A percentile compares a stretch with the other conserved stretches of the same genome.
These are phyloP conservation scores for Xenotilapia flavipinnis DNA, from an alignment of 2,113 vertebrate genomes.

Conservation along the genomic window DNA sequence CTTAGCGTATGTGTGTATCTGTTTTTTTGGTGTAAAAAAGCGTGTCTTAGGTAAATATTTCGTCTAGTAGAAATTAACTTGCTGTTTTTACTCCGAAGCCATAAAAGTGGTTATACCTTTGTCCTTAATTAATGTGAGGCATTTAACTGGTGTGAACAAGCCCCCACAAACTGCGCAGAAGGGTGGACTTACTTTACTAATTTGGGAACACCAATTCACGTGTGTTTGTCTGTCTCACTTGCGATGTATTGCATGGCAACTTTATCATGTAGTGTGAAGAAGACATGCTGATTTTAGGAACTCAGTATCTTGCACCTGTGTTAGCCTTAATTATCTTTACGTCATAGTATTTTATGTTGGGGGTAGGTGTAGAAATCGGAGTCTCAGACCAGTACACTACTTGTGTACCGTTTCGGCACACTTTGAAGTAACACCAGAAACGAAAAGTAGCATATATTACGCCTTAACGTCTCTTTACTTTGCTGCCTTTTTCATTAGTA, in stretches of 20 bases:
- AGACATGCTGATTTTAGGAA: neutral
- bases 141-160: neutral
- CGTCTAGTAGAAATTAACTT: neutral
- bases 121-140: neutral
- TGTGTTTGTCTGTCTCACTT: neutral
- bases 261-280: neutral
- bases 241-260: neutral
- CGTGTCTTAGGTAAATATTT: neutral
- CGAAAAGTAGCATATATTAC: neutral
- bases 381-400: neutral
- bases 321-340: neutral
- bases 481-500: neutral
- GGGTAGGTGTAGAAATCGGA: neutral
- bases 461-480: neutral
- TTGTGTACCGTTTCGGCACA: neutral
- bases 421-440: neutral
- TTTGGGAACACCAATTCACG: neutral
- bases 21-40: neutral
- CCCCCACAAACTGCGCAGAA: neutral
- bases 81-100: neutral
- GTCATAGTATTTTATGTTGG: neutral
- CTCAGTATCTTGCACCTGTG: neutral
- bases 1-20: slow-evolving; percentile 3
- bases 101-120: neutral
- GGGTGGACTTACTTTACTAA: neutral